Base-by-base conservation (phyloP, 2,113 vertebrate species). In the Zosterops hypoxanthus region DNA sequence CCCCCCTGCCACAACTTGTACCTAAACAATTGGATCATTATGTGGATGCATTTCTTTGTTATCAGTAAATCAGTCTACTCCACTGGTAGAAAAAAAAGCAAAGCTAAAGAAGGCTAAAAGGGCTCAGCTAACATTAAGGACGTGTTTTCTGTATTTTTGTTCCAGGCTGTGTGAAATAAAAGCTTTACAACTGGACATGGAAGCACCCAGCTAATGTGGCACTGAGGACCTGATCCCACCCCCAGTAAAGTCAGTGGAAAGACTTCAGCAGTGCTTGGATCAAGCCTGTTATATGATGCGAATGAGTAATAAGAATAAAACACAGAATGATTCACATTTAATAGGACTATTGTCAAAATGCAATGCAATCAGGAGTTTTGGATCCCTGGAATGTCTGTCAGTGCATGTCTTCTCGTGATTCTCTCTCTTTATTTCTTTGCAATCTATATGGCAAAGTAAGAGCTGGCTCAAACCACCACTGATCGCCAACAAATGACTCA, bases 271-370 rank as follows among this genome's bases (percentile, higher is more conserved):
- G 68, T 13, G 44, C 71, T 91, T 83, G 64, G 63, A 93, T 47
- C 33, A 64, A 77, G 59, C 42, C 68, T 92, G 34, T 86, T 93
- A 78, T 8, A 70, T 16, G 49, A 95, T 72, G 60, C 83, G 86
- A 92, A 92, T 93, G 80, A 96, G 36, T 94, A 93, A 92, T 93
- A 94, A 88, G 85, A 96, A 90, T 81, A 97, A 95, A 25, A 93
- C 60, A 84, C 31, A 42, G 57, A 78, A 93, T 90, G 68, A 95
- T 88, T 96, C 92, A 95, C 49, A 39, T 84, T 95, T 92, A 95
- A 94, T 92, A 88, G 61, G 56, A 78, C 88, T 92, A 93, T 86
- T 94, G 90, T 95, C 80, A 86, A 94, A 94, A 75, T 50, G 94
- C 76, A 92, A 36, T 83, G 75, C 23, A 92, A 68, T 68, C 56